A percentile compares a stretch with the other conserved stretches of the same genome.
Evolutionary conservation across 2,888 invertebrate species (phyloP).

Genomic region (Parnassius glacialis): DNA sequence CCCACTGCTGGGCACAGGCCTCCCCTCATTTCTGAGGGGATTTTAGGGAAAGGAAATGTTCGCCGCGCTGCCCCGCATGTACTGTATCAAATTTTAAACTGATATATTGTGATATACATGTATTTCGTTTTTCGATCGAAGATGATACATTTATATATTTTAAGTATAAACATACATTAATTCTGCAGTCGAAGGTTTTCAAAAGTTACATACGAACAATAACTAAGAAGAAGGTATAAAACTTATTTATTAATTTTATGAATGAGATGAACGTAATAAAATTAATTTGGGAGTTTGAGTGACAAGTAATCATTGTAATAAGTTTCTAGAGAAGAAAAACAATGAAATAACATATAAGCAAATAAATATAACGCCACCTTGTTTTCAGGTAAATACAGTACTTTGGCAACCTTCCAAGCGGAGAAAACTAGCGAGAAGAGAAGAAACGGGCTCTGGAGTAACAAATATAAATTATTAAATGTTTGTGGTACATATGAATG

Average conservation of each 20-base stretch:
- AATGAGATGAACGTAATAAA: constrained; percentile 4
- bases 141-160: no score
- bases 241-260: constrained; percentile 17
- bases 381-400: constrained; percentile 15
- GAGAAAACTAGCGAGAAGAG: constrained; percentile 9
- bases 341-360: constrained; percentile 22
- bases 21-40: no score
- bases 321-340: constrained; percentile 19
- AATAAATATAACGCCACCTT: constrained; percentile 24
- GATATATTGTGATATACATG: no score
- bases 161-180: no score
- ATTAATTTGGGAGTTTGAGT: constrained; percentile 18
- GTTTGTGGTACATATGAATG: background rate
- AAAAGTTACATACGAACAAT: no score
- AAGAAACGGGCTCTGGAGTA: constrained; percentile 12
- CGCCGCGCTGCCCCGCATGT: no score
- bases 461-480: constrained; percentile 16
- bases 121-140: no score
- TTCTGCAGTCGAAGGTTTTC: no score
- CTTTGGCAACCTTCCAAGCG: constrained; percentile 22
- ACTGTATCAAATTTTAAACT: no score
- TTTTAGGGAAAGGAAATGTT: no score
- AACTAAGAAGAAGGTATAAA: background rate
- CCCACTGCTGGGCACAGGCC: no score
- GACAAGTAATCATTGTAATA: constrained; percentile 22